phyloP scores from a whole-genome alignment of 2,888 invertebrate genomes.

The Cremastobaeus sp. region DNA sequence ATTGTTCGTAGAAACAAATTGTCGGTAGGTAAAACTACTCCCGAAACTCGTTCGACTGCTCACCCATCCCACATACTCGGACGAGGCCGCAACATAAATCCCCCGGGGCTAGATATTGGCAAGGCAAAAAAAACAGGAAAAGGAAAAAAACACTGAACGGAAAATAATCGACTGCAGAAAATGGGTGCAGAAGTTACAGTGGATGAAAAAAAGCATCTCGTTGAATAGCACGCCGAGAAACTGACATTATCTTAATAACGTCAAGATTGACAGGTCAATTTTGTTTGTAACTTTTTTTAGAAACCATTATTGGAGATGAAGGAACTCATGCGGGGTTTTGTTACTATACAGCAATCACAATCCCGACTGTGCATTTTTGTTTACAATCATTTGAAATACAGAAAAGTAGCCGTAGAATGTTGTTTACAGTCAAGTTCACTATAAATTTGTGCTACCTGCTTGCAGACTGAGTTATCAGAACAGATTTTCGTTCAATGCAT shows the following conservation, averaged over 20 bases:
- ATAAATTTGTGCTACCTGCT: constrained; percentile 12
- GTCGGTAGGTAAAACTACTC: constrained; percentile 67
- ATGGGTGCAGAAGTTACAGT: constrained; percentile 30
- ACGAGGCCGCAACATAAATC: constrained; percentile 65
- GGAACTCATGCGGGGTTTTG: background rate
- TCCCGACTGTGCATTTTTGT: background rate
- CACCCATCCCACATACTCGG: constrained; percentile 36
- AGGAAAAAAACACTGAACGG: constrained; percentile 35
- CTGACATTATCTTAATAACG: constrained; percentile 35
- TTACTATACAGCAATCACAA: background rate
- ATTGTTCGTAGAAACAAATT: constrained; percentile 64
- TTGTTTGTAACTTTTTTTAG: constrained; percentile 16
- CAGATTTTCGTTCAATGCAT: constrained; percentile 17
- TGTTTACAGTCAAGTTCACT: too few relatives aligned
- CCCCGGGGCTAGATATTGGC: constrained; percentile 64
- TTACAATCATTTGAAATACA: too few relatives aligned
- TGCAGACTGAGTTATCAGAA: constrained; percentile 14
- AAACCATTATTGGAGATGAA: constrained; percentile 19
- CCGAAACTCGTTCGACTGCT: constrained; percentile 60
- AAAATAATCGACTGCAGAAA: constrained; percentile 47
- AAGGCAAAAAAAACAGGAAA: constrained; percentile 59
- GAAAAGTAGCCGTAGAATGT: too few relatives aligned
- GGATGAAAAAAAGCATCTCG: constrained; percentile 32
- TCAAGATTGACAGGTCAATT: constrained; percentile 38
- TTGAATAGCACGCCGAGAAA: constrained; percentile 14